These are phyloP conservation scores for Heteromormyrus szaboi DNA, from an alignment of 2,797 vertebrate genomes.

Conservation along the genomic window DNA sequence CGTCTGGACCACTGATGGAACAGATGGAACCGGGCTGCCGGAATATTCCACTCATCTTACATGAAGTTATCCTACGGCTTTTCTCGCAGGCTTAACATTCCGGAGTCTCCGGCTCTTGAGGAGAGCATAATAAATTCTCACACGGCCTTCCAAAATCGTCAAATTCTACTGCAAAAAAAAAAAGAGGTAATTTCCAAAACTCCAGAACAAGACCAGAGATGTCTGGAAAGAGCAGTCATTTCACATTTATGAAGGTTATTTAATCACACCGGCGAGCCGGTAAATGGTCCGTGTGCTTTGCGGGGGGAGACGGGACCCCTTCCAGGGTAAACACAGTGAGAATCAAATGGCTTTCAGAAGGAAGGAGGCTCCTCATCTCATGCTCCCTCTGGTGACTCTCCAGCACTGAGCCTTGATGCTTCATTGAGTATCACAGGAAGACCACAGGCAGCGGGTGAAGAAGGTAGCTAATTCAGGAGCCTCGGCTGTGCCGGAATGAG, in stretches of 20 bases:
- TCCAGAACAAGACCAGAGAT: neutral
- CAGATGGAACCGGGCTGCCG: neutral
- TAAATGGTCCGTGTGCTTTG: neutral
- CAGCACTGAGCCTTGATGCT: neutral
- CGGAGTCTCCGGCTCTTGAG: neutral
- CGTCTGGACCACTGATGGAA: neutral
- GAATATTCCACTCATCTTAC: neutral
- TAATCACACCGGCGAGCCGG: neutral
- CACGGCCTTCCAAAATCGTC: neutral
- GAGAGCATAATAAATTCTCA: neutral
- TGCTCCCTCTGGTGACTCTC: neutral
- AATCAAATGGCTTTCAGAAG: neutral
- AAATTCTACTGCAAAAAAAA: neutral
- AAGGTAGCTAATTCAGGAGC: neutral
- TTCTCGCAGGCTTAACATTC: conserved; percentile 7
- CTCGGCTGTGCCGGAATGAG: neutral
- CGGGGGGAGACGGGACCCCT: neutral
- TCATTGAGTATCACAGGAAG: neutral
- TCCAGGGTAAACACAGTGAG: conserved; percentile 5
- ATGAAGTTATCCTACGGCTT: neutral
- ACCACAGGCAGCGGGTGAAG: neutral
- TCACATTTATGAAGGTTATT: neutral
- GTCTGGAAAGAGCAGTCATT: conserved; percentile 3
- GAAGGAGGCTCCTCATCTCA: neutral
- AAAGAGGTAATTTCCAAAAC: neutral